Evolutionary conservation across 2,113 vertebrate species (phyloP).

Genomic region (Ceyx melanurus): DNA sequence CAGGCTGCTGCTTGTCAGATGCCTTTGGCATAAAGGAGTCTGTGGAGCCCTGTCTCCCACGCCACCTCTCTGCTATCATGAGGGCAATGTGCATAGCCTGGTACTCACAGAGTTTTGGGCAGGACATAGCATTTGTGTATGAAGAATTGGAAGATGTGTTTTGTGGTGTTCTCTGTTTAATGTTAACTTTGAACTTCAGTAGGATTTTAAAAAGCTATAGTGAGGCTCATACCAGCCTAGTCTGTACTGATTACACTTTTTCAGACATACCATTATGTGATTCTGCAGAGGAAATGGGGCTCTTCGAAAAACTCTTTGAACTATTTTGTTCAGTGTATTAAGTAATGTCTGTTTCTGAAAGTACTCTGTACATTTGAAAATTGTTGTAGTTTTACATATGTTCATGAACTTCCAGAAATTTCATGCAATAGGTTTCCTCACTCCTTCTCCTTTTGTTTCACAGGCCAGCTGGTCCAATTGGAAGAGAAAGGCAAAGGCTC

Average conservation of each 20-base stretch:
- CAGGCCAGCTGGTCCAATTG: constrained; percentile 83
- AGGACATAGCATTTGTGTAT: neutral
- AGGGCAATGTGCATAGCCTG: neutral
- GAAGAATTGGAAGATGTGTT: neutral
- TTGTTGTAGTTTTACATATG: neutral
- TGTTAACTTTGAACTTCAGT: neutral
- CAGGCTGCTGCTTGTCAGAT: neutral
- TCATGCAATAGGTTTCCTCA: neutral
- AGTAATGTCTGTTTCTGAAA: neutral
- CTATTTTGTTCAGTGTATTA: neutral
- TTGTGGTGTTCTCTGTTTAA: neutral
- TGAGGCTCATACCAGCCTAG: neutral
- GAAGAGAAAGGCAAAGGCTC: constrained; percentile 89
- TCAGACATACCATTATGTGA: neutral
- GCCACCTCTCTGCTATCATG: neutral
- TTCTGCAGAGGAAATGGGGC: neutral
- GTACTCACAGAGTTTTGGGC: neutral
- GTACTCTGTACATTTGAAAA: neutral
- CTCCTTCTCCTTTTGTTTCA: neutral
- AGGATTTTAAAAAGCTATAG: neutral
- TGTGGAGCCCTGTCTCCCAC: neutral
- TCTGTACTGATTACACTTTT: neutral
- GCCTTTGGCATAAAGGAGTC: neutral
- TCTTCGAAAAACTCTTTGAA: neutral
- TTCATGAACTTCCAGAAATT: neutral